phyloP scores from a whole-genome alignment of 2,797 vertebrate genomes.

The Helostoma temminkii region DNA sequence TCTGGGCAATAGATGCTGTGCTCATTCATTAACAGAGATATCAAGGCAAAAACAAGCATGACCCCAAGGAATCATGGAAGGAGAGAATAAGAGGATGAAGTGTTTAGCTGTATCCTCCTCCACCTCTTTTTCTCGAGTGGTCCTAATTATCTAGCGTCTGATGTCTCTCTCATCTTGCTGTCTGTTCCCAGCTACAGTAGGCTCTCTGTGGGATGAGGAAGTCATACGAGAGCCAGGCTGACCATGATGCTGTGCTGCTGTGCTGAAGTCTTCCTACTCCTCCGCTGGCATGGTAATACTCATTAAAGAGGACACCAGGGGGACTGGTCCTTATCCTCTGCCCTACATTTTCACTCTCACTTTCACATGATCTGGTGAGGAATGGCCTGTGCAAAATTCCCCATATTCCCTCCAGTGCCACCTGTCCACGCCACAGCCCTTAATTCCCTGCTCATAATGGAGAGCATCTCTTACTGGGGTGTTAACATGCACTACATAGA shows the following conservation, averaged over 20 bases:
- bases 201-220: constrained; percentile 42
- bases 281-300: constrained; percentile 56
- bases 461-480: constrained; percentile 15
- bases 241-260: constrained; percentile 39
- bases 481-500: constrained; percentile 8
- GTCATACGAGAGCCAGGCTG: constrained; percentile 24
- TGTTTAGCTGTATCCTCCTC: constrained; percentile 65
- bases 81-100: constrained; percentile 45
- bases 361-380: constrained; percentile 49
- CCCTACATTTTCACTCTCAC: constrained; percentile 71
- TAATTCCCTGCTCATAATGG: not conserved
- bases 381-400: constrained; percentile 28
- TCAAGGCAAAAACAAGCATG: constrained; percentile 73
- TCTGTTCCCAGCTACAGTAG: constrained; percentile 50
- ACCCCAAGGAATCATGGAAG: constrained; percentile 64
- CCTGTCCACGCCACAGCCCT: constrained; percentile 15
- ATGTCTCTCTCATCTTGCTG: constrained; percentile 76
- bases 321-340: constrained; percentile 53
- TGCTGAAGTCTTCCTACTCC: constrained; percentile 25
- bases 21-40: constrained; percentile 79
- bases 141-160: constrained; percentile 77
- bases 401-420: constrained; percentile 30
- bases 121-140: constrained; percentile 66
- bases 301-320: constrained; percentile 71
- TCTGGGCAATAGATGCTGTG: constrained; percentile 56